Conservation (phyloP, 2,888 invertebrate genomes). For the Lycophotia porphyrea region DNA sequence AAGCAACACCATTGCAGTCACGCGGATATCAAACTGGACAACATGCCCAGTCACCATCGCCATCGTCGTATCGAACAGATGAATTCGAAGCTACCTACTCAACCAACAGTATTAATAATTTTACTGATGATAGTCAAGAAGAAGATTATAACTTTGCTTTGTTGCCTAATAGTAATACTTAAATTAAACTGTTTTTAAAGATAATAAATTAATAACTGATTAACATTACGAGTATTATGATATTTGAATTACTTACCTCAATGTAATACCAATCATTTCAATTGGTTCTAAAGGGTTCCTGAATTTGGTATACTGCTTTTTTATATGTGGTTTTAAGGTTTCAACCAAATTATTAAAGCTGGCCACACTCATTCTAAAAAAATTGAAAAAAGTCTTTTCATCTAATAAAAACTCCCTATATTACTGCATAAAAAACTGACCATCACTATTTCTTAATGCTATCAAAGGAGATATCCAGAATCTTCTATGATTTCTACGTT, state of each 20-base stretch:
- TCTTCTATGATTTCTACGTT: too few species aligned
- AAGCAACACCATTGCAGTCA: constrained; percentile 54
- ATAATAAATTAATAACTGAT: constrained; percentile 17
- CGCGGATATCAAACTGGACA: constrained; percentile 61
- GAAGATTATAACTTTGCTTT: constrained; percentile 57
- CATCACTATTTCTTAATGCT: too few species aligned
- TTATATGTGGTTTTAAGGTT: constrained; percentile 18
- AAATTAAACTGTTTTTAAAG: constrained; percentile 15
- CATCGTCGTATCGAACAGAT: constrained; percentile 40
- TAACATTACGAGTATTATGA: constrained; percentile 2
- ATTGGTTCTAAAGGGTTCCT: constrained; percentile 6
- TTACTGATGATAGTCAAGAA: constrained; percentile 61
- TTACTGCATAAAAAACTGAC: constrained; percentile 60
- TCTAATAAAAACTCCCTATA: constrained; percentile 59
- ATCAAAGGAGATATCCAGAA: too few species aligned
- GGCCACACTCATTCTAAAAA: constrained; percentile 15
- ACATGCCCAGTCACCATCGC: constrained; percentile 57
- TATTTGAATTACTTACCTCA: constrained; percentile 12
- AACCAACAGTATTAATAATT: constrained; percentile 56
- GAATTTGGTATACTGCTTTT: constrained; percentile 4
- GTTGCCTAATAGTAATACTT: constrained; percentile 53
- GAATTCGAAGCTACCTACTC: constrained; percentile 51
- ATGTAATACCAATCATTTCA: too few species aligned
- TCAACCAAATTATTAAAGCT: constrained; percentile 4
- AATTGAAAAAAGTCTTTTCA: constrained; percentile 2